These are phyloP conservation scores for Ovis aries DNA, from an alignment of 2,113 vertebrate species.

Conservation along the genomic window DNA sequence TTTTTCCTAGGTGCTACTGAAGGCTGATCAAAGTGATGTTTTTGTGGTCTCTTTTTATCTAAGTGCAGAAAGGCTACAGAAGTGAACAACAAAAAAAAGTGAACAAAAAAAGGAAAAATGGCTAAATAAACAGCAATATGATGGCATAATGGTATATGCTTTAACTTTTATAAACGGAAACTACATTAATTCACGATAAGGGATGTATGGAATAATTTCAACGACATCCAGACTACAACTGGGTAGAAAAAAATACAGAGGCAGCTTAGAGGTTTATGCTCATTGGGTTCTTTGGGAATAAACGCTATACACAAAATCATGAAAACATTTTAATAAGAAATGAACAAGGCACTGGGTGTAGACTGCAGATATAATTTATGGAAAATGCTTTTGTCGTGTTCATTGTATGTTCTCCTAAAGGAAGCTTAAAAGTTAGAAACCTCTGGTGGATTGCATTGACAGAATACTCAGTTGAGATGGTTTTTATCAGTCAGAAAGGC, in stretches of 20 bases:
- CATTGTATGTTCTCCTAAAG: not conserved
- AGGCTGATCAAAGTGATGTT: conserved; percentile 75
- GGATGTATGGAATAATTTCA: not conserved
- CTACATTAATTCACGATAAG: not conserved
- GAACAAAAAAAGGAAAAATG: conserved; percentile 7
- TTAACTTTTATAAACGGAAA: not conserved
- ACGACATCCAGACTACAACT: not conserved
- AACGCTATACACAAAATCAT: not conserved
- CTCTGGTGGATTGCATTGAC: not conserved
- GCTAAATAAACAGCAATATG: not conserved
- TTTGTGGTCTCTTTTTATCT: conserved; percentile 81
- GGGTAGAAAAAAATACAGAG: not conserved
- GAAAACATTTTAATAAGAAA: not conserved
- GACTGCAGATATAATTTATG: not conserved
- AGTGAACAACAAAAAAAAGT: not conserved
- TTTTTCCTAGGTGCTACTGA: conserved; percentile 83
- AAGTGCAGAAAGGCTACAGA: conserved; percentile 85
- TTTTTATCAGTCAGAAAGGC: not conserved
- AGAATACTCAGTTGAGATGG: not conserved
- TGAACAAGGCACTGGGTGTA: not conserved
- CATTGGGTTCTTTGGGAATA: not conserved
- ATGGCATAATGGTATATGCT: not conserved
- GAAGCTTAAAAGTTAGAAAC: not conserved
- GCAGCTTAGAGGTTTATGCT: not conserved
- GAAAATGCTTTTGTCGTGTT: not conserved